phyloP scores from a whole-genome alignment of 2,113 vertebrate species.

The Baryphthengus martii region DNA sequence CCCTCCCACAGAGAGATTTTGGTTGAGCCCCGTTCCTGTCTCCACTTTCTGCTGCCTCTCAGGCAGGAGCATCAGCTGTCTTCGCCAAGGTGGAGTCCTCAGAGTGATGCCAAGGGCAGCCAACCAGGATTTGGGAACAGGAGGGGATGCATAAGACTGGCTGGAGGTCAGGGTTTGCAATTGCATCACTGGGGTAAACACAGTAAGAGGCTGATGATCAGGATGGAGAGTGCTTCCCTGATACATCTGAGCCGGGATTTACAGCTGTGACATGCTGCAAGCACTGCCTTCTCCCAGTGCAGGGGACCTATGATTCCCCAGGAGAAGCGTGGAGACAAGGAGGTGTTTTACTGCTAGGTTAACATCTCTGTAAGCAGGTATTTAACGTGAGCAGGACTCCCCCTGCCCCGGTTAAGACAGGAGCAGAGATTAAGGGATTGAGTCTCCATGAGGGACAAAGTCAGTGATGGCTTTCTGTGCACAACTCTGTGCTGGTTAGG shows the following conservation, averaged over 20 bases:
- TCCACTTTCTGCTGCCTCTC: background rate
- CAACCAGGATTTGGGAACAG: background rate
- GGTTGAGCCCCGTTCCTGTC: background rate
- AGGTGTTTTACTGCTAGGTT: background rate
- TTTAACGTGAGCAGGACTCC: background rate
- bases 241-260: accelerated
- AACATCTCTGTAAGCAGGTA: background rate
- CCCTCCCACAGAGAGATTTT: background rate
- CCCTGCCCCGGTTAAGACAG: background rate
- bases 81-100: background rate
- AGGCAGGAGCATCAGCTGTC: accelerated
- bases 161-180: background rate
- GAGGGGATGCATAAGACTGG: background rate
- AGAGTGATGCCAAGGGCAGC: background rate
- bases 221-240: accelerated
- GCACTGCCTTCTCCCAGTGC: background rate
- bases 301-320: background rate
- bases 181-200: background rate
- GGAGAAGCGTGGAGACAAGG: accelerated
- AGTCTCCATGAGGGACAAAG: background rate
- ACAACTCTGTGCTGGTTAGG: accelerated
- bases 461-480: background rate
- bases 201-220: accelerated
- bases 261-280: accelerated
- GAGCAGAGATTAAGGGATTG: background rate